Evolutionary conservation across 30 jellyfish, hydroid and myxozoan species (phyloP).

Genomic region (Mastigias papua): DNA sequence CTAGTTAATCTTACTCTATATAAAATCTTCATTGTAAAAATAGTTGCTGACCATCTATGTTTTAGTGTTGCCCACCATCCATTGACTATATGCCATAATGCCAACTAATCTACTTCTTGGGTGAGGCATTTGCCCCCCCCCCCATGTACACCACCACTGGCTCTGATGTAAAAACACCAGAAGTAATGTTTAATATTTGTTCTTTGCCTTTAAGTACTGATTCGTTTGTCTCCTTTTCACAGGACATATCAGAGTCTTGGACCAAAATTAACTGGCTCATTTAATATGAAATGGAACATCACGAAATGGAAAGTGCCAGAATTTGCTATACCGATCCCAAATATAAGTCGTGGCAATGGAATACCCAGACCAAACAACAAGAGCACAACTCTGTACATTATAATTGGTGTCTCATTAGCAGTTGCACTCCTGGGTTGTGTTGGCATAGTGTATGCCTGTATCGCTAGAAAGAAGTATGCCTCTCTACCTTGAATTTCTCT

Average conservation of each 20-base stretch:
- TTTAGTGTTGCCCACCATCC: too few species aligned
- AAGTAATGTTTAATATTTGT: too few species aligned
- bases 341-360: neutral
- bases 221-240: neutral
- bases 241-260: constrained; percentile 52
- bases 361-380: constrained; percentile 2
- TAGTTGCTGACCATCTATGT: too few species aligned
- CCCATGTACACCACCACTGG: too few species aligned
- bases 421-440: constrained; percentile 62
- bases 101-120: too few species aligned
- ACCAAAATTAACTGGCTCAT: constrained; percentile 10
- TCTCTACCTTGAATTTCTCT: too few species aligned
- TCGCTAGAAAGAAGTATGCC: constrained; percentile 68
- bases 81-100: too few species aligned
- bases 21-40: too few species aligned
- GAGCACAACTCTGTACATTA: constrained; percentile 53
- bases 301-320: constrained; percentile 74
- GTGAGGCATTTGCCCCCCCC: too few species aligned
- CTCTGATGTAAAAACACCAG: too few species aligned
- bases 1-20: too few species aligned
- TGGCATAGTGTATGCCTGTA: constrained; percentile 64
- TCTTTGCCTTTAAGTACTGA: too few species aligned
- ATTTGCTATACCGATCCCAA: constrained; percentile 18
- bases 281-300: constrained; percentile 68
- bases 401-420: constrained; percentile 60